Conservation (phyloP, 1,140 invertebrate genomes). For the Pentalonia nigronervosa region DNA sequence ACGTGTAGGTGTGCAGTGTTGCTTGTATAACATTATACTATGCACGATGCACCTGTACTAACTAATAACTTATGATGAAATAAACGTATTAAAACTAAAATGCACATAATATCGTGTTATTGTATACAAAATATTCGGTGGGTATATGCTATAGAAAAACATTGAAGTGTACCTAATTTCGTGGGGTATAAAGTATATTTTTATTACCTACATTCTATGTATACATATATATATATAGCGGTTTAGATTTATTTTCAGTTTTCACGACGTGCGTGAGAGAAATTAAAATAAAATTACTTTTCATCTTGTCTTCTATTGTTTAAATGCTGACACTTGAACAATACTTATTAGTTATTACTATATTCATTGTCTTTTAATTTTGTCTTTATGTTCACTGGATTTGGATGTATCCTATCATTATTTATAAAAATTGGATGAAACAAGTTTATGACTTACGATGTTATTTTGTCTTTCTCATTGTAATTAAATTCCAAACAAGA, state of each 20-base stretch:
- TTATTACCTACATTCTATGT: background rate
- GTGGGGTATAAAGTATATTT: background rate
- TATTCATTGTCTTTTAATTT: background rate
- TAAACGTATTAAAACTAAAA: background rate
- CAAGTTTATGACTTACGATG: background rate
- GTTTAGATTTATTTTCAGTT: background rate
- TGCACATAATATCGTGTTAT: background rate
- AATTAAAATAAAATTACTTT: conserved; percentile 5
- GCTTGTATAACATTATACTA: background rate
- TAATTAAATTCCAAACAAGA: background rate
- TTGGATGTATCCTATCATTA: background rate
- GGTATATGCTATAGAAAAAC: background rate
- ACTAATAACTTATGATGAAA: background rate
- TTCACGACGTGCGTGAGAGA: background rate
- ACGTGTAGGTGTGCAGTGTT: background rate
- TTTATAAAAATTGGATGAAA: background rate
- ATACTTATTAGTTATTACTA: background rate
- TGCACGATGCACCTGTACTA: background rate
- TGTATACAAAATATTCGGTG: background rate
- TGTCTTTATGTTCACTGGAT: background rate
- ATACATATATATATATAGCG: background rate
- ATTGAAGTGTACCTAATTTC: background rate
- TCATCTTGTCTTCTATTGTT: conserved; percentile 27
- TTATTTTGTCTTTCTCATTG: background rate
- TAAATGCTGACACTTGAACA: background rate